Conservation (phyloP, 2,113 vertebrate genomes). For the Brachionichthys hirsutus region DNA sequence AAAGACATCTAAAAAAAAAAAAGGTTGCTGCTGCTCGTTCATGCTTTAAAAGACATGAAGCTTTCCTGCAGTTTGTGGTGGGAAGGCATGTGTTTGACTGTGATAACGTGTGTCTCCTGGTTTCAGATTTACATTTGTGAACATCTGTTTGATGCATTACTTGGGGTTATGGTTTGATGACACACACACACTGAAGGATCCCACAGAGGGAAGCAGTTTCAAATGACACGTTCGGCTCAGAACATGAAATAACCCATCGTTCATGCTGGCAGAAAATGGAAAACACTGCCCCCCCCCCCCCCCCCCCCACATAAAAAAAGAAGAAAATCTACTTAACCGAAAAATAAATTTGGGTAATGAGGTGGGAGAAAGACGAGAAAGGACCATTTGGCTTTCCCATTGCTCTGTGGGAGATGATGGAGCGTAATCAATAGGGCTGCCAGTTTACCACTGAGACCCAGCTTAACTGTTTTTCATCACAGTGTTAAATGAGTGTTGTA, state of each 20-base stretch:
- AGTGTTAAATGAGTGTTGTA: slow-evolving; percentile 17
- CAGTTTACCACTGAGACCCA: slow-evolving; percentile 37
- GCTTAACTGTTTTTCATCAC: slow-evolving; percentile 44
- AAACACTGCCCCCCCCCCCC: slow-evolving; percentile 18
- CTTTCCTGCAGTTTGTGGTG: background rate
- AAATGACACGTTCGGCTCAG: slow-evolving; percentile 4
- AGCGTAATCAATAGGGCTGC: slow-evolving; percentile 51
- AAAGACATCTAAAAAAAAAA: slow-evolving; percentile 21
- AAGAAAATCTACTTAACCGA: slow-evolving; percentile 42
- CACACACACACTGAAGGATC: slow-evolving; percentile 8
- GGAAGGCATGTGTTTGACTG: slow-evolving; percentile 35
- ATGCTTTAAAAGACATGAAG: slow-evolving; percentile 25
- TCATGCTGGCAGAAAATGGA: slow-evolving; percentile 4
- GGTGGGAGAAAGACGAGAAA: slow-evolving; percentile 30
- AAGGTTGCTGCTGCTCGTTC: slow-evolving; percentile 25
- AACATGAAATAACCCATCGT: slow-evolving; percentile 16
- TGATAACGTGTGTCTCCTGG: slow-evolving; percentile 45
- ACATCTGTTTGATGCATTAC: slow-evolving; percentile 9
- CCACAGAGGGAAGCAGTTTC: slow-evolving; percentile 6
- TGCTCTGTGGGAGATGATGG: slow-evolving; percentile 40
- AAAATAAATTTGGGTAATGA: slow-evolving; percentile 61
- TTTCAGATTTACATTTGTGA: slow-evolving; percentile 28
- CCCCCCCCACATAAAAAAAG: slow-evolving; percentile 10
- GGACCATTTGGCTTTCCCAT: slow-evolving; percentile 15
- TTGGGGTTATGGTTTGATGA: slow-evolving; percentile 23